phyloP scores from a whole-genome alignment of 2,888 invertebrate genomes.

The Campoletis raptor region DNA sequence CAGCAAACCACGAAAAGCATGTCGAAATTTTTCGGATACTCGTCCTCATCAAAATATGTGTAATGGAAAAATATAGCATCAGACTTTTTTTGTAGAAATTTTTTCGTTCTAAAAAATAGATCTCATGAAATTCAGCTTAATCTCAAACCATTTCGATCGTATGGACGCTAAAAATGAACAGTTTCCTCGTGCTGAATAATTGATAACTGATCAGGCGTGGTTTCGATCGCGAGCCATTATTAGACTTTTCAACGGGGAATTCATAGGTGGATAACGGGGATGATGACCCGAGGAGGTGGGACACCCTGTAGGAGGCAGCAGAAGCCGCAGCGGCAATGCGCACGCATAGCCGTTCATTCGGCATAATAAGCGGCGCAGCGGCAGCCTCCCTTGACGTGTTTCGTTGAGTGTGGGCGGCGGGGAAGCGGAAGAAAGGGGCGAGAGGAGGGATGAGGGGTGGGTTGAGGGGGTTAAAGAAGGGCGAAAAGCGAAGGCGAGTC shows the following conservation, averaged over 20 bases:
- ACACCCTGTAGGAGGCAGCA: constrained; percentile 26
- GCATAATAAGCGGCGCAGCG: constrained; percentile 78
- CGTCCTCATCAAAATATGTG: neutral
- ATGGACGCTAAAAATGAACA: neutral
- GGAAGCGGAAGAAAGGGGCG: neutral
- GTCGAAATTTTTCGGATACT: neutral
- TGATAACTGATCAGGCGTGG: neutral
- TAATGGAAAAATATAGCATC: neutral
- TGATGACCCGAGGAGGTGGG: constrained; percentile 49
- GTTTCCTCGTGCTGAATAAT: neutral
- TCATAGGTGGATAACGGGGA: neutral
- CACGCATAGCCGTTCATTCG: constrained; percentile 76
- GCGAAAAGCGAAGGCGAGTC: constrained; percentile 11
- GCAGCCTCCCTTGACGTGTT: constrained; percentile 54
- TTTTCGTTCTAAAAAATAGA: neutral
- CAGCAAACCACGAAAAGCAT: neutral
- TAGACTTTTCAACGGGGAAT: neutral
- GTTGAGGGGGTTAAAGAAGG: constrained; percentile 3
- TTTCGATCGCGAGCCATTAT: neutral
- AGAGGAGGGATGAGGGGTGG: neutral
- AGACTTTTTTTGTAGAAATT: neutral
- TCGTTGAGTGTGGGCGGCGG: constrained; percentile 41
- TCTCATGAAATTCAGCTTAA: neutral
- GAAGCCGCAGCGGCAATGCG: constrained; percentile 84
- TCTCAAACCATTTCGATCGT: neutral